Evolutionary conservation across 2,888 invertebrate species (phyloP).

Genomic region (Ommatoiulus sabulosus): DNA sequence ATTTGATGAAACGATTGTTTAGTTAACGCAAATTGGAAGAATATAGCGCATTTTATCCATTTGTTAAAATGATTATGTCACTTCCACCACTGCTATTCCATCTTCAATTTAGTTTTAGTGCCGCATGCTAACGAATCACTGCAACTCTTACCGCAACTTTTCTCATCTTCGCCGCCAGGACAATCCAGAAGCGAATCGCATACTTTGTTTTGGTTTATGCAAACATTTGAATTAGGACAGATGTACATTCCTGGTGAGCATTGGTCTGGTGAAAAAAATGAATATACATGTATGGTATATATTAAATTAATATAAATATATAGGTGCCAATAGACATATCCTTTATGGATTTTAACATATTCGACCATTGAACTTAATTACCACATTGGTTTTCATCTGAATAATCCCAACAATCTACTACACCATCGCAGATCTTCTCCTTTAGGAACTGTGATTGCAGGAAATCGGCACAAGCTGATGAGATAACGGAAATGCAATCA

Average conservation of each 20-base stretch:
- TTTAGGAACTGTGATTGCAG: slow-evolving; percentile 77
- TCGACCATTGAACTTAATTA: slow-evolving; percentile 65
- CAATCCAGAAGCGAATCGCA: slow-evolving; percentile 74
- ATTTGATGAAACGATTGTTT: background rate
- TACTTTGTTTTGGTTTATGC: slow-evolving; percentile 75
- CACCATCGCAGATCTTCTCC: slow-evolving; percentile 82
- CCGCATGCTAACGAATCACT: slow-evolving; percentile 63
- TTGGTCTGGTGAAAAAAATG: slow-evolving; percentile 72
- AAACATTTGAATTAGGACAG: slow-evolving; percentile 79
- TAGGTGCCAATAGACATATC: background rate
- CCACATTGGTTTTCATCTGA: slow-evolving; percentile 83
- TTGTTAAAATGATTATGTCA: background rate
- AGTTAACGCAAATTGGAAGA: background rate
- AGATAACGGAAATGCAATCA: background rate
- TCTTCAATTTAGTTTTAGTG: slow-evolving; percentile 66
- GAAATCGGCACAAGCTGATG: slow-evolving; percentile 77
- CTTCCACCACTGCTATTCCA: slow-evolving; percentile 14
- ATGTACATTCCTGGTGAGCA: slow-evolving; percentile 79
- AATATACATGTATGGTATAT: background rate
- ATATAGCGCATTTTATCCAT: background rate
- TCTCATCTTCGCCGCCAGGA: slow-evolving; percentile 78
- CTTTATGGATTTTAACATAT: background rate
- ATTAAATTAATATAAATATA: background rate
- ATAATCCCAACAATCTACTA: slow-evolving; percentile 83
- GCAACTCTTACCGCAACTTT: slow-evolving; percentile 74